A percentile compares a stretch with the other conserved stretches of the same genome.
These are phyloP conservation scores for Platichthys stellatus DNA, from an alignment of 2,113 vertebrate species.

Conservation along the genomic window DNA sequence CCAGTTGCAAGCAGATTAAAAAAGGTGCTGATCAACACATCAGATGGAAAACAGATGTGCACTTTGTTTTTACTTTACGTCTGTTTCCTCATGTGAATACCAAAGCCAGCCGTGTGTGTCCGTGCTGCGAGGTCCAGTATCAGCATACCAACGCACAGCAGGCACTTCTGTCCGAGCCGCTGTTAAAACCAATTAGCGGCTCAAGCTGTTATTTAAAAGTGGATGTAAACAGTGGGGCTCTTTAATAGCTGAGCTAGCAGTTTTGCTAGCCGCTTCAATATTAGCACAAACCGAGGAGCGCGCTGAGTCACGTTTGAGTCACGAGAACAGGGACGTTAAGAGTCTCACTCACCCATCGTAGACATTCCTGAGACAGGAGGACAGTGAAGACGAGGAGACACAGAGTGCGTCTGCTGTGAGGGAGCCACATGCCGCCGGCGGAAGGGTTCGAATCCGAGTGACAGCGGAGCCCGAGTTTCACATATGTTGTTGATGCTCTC, in stretches of 20 bases:
- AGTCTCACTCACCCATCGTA: constrained; percentile 69
- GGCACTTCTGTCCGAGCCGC: background rate
- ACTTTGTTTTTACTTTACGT: background rate
- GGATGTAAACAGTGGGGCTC: background rate
- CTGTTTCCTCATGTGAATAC: background rate
- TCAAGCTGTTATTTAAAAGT: background rate
- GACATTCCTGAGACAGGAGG: constrained; percentile 43
- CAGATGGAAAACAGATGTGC: background rate
- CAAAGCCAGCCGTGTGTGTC: background rate
- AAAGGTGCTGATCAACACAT: background rate
- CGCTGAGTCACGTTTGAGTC: constrained; percentile 68
- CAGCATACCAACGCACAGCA: background rate
- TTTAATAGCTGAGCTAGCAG: background rate
- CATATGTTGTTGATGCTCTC: constrained; percentile 49
- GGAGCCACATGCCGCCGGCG: constrained; percentile 48
- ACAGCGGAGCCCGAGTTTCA: constrained; percentile 30
- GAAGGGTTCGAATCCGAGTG: constrained; percentile 10
- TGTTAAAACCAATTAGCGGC: background rate
- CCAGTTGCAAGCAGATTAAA: background rate
- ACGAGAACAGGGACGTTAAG: background rate
- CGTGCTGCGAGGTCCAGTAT: background rate
- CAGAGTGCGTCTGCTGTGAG: constrained; percentile 16
- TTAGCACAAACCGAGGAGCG: background rate
- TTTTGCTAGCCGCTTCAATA: constrained; percentile 11
- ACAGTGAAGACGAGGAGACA: constrained; percentile 30